Evolutionary conservation across 2,888 invertebrate species (phyloP), one percentile per base, ranked within the genome.

Genomic region (Autographa gamma): DNA sequence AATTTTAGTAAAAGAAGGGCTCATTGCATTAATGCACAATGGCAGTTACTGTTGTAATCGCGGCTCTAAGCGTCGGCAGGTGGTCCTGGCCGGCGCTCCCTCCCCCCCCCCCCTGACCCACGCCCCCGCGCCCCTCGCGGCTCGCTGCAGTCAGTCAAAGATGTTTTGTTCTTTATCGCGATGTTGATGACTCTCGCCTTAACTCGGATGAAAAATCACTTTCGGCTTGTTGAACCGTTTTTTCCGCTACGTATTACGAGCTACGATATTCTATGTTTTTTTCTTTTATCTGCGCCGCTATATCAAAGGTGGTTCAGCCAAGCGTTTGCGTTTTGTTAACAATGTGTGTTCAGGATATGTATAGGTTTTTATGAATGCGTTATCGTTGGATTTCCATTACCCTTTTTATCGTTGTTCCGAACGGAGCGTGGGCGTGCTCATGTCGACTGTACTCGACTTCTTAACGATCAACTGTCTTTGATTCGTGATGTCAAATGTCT

Each of bases 151-250:
- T 73, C 70, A 71, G 62, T 74, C 66, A 71, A 43, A 60, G 60
- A 6, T 72, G 76, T 81, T 81, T 82, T 77, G 76, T 79, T 74
- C 71, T 73, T 79, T 77, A 82, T 82, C 72, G 66, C 70, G 41
- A 71, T 71, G 69, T 78, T 73, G 75, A 82, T 71, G 79, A 77
- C 68, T 78, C 59, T 60, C 69, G 73, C 60, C 76, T 77, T 81
- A 77, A 74, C 77, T 77, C 62, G 81, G 81, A 79, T 79, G 81
- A 82, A 81, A 77, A 82, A 81, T 82, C 79, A 76, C 76, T 82
- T 81, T 77, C 77, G 71, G 74, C 54, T 66, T 74, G 74, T 80
- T 81, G 74, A 76, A 73, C 77, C 65, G 71, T 68, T 75, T 77
- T 79, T 81, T 74, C 79, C 73, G 71, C 63, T 71, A 68, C 63